Evolutionary conservation across 2,113 vertebrate species (phyloP), one percentile per base, ranked within the genome.

Genomic region (Myiozetetes cayanensis): DNA sequence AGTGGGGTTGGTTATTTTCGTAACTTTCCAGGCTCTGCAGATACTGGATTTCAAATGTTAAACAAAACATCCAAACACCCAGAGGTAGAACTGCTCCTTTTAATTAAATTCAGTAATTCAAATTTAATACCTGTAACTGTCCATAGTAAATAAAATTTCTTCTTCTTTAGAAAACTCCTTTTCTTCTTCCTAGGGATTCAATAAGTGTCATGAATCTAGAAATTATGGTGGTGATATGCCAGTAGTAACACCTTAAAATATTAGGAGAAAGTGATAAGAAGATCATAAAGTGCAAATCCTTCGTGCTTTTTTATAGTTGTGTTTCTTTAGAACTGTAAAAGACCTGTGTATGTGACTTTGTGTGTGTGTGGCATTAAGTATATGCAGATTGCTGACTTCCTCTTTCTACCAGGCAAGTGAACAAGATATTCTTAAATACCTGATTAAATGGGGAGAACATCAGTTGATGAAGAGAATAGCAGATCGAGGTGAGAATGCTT

Each of bases 391-490:
- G 73, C 37, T 73, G 47, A 73, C 41, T 93, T 82, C 31, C 11
- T 96, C 41, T 93, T 95, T 97, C 94, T 97, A 88, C 98, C 96
- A 99, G 99, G 99, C 99, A 97, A 99, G 99, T 93, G 99, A 99
- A 96, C 99, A 99, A 98, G 99, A 99, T 98, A 98, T 99, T 96
- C 98, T 99, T 93, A 99, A 99, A 96, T 99, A 99, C 93, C 98
- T 99, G 95, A 98, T 99, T 97, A 99, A 99, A 96, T 99, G 99
- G 99, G 99, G 99, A 90, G 99, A 99, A 87, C 99, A 99, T 97
- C 99, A 99, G 93, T 97, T 99, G 96, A 99, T 99, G 98, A 99
- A 99, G 97, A 99, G 99, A 98, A 99, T 99, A 98, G 99, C 99
- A 97, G 99, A 99, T 97, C 97, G 99, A 98, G 99, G 99, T 99